These are phyloP conservation scores for Cataglyphis albicans DNA, from an alignment of 2,888 invertebrate species.

Conservation along the genomic window DNA sequence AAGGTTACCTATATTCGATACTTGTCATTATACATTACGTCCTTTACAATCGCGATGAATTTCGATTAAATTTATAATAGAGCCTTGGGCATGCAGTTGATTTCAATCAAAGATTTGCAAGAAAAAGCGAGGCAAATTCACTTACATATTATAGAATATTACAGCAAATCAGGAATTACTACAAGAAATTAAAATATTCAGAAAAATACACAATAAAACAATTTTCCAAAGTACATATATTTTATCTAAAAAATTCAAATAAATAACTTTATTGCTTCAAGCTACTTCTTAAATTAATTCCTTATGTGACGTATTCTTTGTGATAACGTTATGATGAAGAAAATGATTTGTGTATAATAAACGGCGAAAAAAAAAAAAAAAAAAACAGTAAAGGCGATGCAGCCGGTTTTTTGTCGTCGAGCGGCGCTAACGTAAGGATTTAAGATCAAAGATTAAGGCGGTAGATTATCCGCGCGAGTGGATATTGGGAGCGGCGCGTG, in stretches of 20 bases:
- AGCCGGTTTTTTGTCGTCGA: slow-evolving; percentile 15
- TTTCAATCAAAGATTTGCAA: background rate
- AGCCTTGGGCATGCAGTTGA: background rate
- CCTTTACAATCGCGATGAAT: slow-evolving; percentile 21
- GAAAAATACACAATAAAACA: background rate
- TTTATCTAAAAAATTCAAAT: background rate
- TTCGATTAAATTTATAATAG: slow-evolving; percentile 3
- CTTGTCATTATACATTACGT: slow-evolving; percentile 28
- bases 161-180: no score
- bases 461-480: slow-evolving; percentile 40
- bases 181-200: background rate
- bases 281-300: background rate
- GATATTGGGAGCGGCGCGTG: slow-evolving; percentile 33
- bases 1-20: slow-evolving; percentile 25
- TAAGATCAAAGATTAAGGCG: slow-evolving; percentile 47
- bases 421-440: slow-evolving; percentile 32
- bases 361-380: background rate
- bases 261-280: background rate
- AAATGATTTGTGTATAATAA: background rate
- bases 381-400: background rate
- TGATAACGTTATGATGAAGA: background rate
- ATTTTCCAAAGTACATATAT: background rate
- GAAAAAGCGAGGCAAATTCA: background rate
- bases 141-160: background rate
- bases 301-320: background rate